phyloP scores from a whole-genome alignment of 2,888 invertebrate genomes.

The Chymomyza amoena region DNA sequence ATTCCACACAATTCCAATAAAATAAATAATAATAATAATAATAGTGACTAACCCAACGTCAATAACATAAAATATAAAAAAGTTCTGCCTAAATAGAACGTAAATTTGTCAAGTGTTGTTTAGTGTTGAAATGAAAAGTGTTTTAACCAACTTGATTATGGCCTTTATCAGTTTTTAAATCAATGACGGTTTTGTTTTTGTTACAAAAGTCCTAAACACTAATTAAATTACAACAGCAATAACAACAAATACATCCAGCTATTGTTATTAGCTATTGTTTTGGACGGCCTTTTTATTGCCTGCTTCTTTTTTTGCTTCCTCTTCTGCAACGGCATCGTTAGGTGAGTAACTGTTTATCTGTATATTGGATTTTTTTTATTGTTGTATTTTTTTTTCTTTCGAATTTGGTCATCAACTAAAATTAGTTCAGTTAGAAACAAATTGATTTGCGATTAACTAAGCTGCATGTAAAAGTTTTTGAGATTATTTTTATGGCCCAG shows the following conservation, averaged over 20 bases:
- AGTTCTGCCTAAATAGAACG: background rate
- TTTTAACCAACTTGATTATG: background rate
- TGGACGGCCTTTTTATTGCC: background rate
- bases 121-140: background rate
- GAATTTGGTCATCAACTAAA: slow-evolving; percentile 12
- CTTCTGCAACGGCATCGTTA: background rate
- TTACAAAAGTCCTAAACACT: background rate
- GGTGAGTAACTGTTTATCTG: background rate
- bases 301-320: background rate
- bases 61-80: background rate
- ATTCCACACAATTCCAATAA: background rate
- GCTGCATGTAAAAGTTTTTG: too few relatives aligned
- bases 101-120: background rate
- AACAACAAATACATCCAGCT: background rate
- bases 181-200: background rate
- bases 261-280: slow-evolving; percentile 12
- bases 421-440: slow-evolving; percentile 11
- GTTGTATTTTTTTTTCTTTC: background rate
- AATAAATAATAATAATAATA: background rate
- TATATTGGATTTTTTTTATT: background rate
- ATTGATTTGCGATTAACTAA: background rate
- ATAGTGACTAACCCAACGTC: background rate
- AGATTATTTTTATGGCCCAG: too few relatives aligned
- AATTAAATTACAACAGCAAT: background rate
- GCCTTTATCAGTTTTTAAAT: background rate